Evolutionary conservation across 2,113 vertebrate species (phyloP).

Genomic region (Tapirus terrestris): DNA sequence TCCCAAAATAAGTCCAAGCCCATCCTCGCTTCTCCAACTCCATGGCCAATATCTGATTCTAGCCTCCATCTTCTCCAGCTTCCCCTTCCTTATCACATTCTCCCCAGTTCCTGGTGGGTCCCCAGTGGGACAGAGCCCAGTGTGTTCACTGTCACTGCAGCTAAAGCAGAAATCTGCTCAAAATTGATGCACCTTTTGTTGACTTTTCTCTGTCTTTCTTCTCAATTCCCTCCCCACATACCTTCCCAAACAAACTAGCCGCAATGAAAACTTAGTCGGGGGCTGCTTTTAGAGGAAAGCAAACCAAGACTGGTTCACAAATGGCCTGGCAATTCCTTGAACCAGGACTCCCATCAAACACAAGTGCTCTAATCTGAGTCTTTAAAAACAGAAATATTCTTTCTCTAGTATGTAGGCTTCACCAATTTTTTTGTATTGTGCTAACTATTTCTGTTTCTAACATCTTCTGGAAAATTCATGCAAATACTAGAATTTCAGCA

Average conservation of each 20-base stretch:
- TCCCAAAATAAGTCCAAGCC: no score
- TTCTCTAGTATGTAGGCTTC: accelerated
- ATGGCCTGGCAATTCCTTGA: accelerated
- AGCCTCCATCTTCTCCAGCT: not conserved
- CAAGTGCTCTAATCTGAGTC: not conserved
- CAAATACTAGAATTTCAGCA: not conserved
- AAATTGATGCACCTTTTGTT: accelerated
- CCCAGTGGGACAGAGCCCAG: accelerated
- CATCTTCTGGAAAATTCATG: not conserved
- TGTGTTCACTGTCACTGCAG: accelerated
- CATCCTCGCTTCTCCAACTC: not conserved
- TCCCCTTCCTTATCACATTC: accelerated
- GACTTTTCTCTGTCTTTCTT: not conserved
- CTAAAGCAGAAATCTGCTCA: accelerated
- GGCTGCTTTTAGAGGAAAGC: not conserved
- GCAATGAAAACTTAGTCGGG: accelerated
- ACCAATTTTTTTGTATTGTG: not conserved
- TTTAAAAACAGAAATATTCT: not conserved
- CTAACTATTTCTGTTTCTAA: not conserved
- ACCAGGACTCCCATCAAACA: not conserved
- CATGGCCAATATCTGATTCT: not conserved
- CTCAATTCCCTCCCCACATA: not conserved
- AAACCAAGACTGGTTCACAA: accelerated
- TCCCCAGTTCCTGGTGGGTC: accelerated
- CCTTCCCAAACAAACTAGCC: not conserved